Conservation (phyloP, 2,888 invertebrate species). For the Eudasyphora cyanicolor region DNA sequence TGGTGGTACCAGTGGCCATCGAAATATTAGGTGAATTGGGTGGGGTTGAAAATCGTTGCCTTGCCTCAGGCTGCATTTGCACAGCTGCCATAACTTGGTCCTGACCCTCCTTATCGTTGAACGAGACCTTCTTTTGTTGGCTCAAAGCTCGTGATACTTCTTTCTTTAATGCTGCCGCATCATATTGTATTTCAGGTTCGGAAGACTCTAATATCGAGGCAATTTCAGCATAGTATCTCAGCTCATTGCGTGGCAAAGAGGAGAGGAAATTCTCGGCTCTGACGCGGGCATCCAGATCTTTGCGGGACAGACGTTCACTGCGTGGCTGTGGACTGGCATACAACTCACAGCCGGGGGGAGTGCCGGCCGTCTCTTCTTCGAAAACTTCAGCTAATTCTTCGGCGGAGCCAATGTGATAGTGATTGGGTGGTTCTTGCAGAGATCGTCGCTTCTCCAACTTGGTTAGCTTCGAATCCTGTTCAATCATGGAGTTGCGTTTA, state of each 20-base stretch:
- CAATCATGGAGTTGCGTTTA: conserved; percentile 90
- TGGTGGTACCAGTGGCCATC: conserved; percentile 76
- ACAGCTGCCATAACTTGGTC: conserved; percentile 19
- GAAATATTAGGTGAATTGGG: conserved; percentile 89
- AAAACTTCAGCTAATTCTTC: conserved; percentile 78
- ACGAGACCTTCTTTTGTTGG: conserved; percentile 80
- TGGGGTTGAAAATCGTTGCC: conserved; percentile 82
- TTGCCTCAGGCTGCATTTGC: conserved; percentile 63
- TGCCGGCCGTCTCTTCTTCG: conserved; percentile 73
- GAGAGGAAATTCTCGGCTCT: conserved; percentile 79
- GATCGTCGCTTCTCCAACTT: conserved; percentile 85
- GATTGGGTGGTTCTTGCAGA: conserved; percentile 87
- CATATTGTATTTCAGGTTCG: conserved; percentile 75
- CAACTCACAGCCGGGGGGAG: conserved; percentile 60
- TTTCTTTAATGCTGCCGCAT: conserved; percentile 79
- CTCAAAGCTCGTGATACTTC: conserved; percentile 80
- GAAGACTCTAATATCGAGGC: conserved; percentile 79
- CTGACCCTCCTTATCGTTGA: conserved; percentile 72
- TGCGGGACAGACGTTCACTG: conserved; percentile 76
- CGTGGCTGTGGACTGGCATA: conserved; percentile 68
- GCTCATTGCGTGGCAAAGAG: conserved; percentile 78
- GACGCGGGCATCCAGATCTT: conserved; percentile 78
- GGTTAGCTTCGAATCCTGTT: conserved; percentile 80
- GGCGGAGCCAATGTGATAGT: conserved; percentile 72
- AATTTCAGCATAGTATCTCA: conserved; percentile 80